These are phyloP conservation scores for Acleris laterana DNA, from an alignment of 2,888 invertebrate species.

Conservation along the genomic window DNA sequence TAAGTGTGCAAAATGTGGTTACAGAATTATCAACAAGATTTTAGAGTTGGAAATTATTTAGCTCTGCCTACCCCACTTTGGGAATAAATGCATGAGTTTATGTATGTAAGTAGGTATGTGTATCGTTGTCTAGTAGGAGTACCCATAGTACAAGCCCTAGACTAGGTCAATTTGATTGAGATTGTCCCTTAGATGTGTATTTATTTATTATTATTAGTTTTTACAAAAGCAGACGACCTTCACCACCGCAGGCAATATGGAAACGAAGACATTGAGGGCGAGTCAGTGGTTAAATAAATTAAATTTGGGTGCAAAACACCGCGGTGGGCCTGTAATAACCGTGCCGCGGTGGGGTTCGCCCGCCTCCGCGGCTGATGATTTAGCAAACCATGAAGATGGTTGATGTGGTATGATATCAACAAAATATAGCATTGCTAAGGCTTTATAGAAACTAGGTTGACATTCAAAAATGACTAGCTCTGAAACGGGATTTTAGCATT, in stretches of 20 bases:
- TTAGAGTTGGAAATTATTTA: too few species aligned
- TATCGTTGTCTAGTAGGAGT: too few species aligned
- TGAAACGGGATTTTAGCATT: too few species aligned
- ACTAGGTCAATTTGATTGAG: background rate
- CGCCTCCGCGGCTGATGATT: slow-evolving; percentile 21
- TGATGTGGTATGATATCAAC: slow-evolving; percentile 43
- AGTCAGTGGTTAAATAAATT: slow-evolving; percentile 62
- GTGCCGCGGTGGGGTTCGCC: slow-evolving; percentile 45
- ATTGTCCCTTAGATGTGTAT: background rate
- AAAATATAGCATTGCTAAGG: background rate
- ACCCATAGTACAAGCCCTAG: too few species aligned
- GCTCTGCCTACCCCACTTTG: too few species aligned
- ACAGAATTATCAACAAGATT: too few species aligned
- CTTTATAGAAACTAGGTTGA: too few species aligned
- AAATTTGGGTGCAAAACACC: slow-evolving; percentile 69
- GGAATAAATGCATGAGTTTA: too few species aligned
- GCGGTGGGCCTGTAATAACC: slow-evolving; percentile 58
- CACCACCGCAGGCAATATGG: slow-evolving; percentile 24
- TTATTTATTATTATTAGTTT: slow-evolving; percentile 5
- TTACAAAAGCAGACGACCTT: slow-evolving; percentile 26
- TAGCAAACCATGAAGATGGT: background rate
- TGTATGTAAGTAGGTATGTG: too few species aligned
- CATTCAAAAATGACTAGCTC: too few species aligned
- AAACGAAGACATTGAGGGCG: slow-evolving; percentile 34
- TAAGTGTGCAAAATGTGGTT: too few species aligned